A percentile compares a stretch with the other conserved stretches of the same genome.
Conservation (phyloP, 2,113 vertebrate genomes). For the Festucalex cinctus region DNA sequence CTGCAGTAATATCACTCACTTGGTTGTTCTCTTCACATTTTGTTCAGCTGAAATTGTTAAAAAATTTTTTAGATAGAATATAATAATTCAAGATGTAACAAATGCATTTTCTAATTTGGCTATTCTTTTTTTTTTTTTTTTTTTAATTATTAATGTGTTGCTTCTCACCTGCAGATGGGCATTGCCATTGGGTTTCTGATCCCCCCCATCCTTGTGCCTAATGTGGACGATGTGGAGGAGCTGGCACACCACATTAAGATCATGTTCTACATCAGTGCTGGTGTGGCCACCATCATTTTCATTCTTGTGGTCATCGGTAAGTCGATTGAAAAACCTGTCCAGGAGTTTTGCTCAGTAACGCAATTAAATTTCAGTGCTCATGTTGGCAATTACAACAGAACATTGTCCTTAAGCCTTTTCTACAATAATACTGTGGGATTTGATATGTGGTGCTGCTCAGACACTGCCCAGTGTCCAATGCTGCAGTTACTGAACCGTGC, state of each 20-base stretch:
- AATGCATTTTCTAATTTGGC: too few relatives aligned
- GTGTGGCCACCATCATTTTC: slow-evolving; percentile 82
- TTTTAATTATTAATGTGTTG: not conserved
- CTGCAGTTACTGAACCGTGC: slow-evolving; percentile 55
- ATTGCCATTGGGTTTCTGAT: slow-evolving; percentile 90
- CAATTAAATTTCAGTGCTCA: slow-evolving; percentile 18
- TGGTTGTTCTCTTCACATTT: not conserved
- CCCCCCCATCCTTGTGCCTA: slow-evolving; percentile 89
- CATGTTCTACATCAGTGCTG: slow-evolving; percentile 92
- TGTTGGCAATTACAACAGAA: slow-evolving; percentile 1
- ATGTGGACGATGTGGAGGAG: slow-evolving; percentile 74
- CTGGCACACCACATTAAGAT: slow-evolving; percentile 84
- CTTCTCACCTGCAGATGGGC: slow-evolving; percentile 73
- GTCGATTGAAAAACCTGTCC: slow-evolving; percentile 46
- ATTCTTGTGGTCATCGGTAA: slow-evolving; percentile 87
- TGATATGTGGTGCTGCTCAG: slow-evolving; percentile 1
- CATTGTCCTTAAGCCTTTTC: slow-evolving; percentile 1
- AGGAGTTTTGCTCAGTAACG: slow-evolving; percentile 7
- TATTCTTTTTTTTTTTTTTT: too few relatives aligned
- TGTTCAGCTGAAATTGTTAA: not conserved
- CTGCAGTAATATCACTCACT: not conserved
- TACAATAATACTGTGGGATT: not conserved
- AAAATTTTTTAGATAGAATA: not conserved
- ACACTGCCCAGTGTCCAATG: slow-evolving; percentile 3
- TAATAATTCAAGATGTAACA: not conserved